phyloP scores from a whole-genome alignment of 2,797 vertebrate genomes.

The Taenioides sp. region DNA sequence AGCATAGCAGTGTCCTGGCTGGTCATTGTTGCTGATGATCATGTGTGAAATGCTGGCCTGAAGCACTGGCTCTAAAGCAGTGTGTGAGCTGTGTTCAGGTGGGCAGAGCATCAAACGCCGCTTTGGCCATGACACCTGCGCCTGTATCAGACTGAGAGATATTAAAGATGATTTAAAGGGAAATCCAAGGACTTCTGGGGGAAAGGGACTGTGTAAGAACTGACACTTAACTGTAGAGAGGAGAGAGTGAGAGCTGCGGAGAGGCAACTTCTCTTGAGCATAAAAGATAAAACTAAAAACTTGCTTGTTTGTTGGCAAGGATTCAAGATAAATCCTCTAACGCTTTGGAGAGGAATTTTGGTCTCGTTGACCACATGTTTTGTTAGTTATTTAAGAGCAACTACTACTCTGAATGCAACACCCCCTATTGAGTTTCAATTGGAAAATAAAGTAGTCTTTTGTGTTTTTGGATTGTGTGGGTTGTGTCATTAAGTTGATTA shows the following conservation, averaged over 20 bases:
- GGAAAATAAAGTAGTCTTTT: not conserved
- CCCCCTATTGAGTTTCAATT: not conserved
- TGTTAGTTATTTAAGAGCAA: no score
- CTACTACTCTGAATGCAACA: not conserved
- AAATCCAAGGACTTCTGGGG: conserved; percentile 10
- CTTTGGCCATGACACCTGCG: not conserved
- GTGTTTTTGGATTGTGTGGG: not conserved
- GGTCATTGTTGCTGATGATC: conserved; percentile 22
- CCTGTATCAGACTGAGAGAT: conserved; percentile 9
- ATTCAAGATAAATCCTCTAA: not conserved
- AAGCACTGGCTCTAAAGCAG: conserved; percentile 15
- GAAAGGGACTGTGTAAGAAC: conserved; percentile 8
- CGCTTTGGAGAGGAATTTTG: not conserved
- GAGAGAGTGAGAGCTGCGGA: conserved; percentile 9
- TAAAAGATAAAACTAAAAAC: not conserved
- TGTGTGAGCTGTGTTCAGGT: conserved; percentile 3
- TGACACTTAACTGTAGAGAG: conserved; percentile 6
- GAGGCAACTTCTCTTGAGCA: not conserved
- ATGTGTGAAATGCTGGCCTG: conserved; percentile 27
- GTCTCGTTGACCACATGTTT: not conserved
- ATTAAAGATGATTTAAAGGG: conserved; percentile 28
- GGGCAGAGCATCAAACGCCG: not conserved
- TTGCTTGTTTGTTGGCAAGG: not conserved
- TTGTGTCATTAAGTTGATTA: not conserved
- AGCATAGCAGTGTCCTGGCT: conserved; percentile 18